Percentiles rank a stretch among this genome's conserved stretches.
phyloP scores from a whole-genome alignment of 2,797 vertebrate species.

The Cirrhinus mrigala region DNA sequence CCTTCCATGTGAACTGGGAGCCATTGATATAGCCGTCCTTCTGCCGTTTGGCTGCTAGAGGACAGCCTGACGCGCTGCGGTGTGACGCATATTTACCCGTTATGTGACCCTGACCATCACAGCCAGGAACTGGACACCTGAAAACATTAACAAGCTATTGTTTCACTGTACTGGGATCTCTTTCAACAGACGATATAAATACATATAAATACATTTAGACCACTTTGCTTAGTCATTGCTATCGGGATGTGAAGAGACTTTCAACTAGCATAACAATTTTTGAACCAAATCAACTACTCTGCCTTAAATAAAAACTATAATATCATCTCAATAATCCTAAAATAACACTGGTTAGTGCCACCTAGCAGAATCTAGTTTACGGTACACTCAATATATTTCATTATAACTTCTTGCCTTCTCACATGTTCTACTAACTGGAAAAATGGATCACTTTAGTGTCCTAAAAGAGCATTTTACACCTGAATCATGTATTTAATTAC shows the following conservation, averaged over 20 bases:
- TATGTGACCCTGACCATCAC: conserved; percentile 97
- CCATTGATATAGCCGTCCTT: conserved; percentile 97
- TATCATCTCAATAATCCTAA: not conserved
- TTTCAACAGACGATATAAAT: not conserved
- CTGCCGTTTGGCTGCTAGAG: conserved; percentile 95
- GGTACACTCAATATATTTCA: not conserved
- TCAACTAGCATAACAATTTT: too few species aligned
- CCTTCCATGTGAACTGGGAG: conserved; percentile 98
- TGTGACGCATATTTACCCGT: conserved; percentile 98
- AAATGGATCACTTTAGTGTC: not conserved
- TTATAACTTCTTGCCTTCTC: not conserved
- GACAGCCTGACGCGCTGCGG: conserved; percentile 96
- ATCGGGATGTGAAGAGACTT: too few species aligned
- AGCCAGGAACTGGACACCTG: conserved; percentile 97
- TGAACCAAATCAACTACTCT: too few species aligned
- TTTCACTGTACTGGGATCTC: not conserved
- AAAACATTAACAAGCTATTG: not conserved
- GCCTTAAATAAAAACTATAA: too few species aligned
- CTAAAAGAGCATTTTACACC: not conserved
- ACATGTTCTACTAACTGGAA: not conserved
- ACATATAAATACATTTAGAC: too few species aligned
- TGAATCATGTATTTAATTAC: not conserved
- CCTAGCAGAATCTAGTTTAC: not conserved
- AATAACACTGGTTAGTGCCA: not conserved
- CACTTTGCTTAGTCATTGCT: too few species aligned